Base-by-base conservation (phyloP, 1,140 invertebrate genomes). In the Tyrophagus putrescentiae region DNA sequence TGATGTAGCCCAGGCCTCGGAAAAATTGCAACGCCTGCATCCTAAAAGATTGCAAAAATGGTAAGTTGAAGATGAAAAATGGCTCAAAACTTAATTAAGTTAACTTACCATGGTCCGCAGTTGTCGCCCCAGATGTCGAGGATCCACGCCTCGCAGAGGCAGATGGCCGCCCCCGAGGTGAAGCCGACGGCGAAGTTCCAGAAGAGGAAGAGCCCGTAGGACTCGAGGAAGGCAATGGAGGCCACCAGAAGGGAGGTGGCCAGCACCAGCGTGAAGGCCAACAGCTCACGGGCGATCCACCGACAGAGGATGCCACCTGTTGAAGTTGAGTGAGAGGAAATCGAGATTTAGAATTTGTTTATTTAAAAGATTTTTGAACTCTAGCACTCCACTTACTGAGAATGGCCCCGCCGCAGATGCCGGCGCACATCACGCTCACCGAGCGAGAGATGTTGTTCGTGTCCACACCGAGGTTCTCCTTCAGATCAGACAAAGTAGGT, bases 21-120 rank as follows among this genome's bases (percentile, higher is more conserved):
- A 60, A 61, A 41, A 61, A 61, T 42, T 61, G 60, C 18, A 61
- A 41, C 4, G 52, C 54, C 23, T 61, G 60, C 60, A 61, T 61
- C 32, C n/a, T n/a, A n/a, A n/a, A n/a, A n/a, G n/a, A n/a, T n/a
- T n/a, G n/a, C n/a, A n/a, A n/a, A n/a, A n/a, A n/a, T n/a, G n/a
- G n/a, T n/a, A n/a, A n/a, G n/a, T n/a, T n/a, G n/a, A n/a, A n/a
- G n/a, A n/a, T n/a, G n/a, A n/a, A n/a, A n/a, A n/a, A n/a, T n/a
- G n/a, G n/a, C n/a, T n/a, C n/a, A n/a, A n/a, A n/a, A n/a, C n/a
- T n/a, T n/a, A n/a, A n/a, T n/a, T n/a, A n/a, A n/a, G n/a, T n/a
- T n/a, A n/a, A n/a, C n/a, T n/a, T n/a, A n/a, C n/a, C 31, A 61
- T 11, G 60, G 60, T 7, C 13, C 54, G 34, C 52, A 31, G 21